Evolutionary conservation across 2,888 invertebrate species (phyloP).

Genomic region (Dione juno): DNA sequence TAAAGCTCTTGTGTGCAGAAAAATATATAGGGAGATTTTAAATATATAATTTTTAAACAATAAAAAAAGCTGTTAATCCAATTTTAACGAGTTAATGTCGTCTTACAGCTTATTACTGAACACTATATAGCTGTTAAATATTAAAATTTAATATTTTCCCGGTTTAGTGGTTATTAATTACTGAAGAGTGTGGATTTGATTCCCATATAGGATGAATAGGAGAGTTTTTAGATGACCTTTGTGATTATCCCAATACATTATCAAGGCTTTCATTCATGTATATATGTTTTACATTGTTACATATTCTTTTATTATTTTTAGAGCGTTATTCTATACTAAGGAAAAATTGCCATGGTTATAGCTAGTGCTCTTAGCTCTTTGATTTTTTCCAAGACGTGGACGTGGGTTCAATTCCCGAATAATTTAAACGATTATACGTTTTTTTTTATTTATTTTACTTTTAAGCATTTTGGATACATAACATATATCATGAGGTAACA

Average conservation of each 20-base stretch:
- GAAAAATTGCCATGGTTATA: not conserved
- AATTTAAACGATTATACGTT: too few species aligned
- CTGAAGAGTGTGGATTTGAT: not conserved
- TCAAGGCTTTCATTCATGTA: too few species aligned
- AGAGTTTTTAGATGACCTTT: too few species aligned
- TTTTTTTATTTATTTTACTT: too few species aligned
- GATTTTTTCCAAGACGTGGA: not conserved
- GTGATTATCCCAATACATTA: too few species aligned
- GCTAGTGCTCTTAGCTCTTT: not conserved
- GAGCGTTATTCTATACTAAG: too few species aligned
- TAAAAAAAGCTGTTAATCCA: not conserved
- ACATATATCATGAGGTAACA: too few species aligned
- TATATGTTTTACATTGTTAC: not conserved
- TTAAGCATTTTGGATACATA: too few species aligned
- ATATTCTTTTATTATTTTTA: too few species aligned
- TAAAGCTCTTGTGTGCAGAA: not conserved
- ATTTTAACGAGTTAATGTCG: conserved; percentile 3
- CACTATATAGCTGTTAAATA: not conserved
- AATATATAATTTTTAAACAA: conserved; percentile 4
- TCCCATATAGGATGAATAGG: not conserved
- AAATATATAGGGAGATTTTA: not conserved
- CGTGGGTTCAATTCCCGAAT: not conserved
- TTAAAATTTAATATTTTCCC: not conserved
- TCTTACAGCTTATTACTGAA: not conserved
- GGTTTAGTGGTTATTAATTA: not conserved